These are phyloP conservation scores for Bostrychus sinensis DNA, from an alignment of 2,113 vertebrate genomes.

Conservation along the genomic window DNA sequence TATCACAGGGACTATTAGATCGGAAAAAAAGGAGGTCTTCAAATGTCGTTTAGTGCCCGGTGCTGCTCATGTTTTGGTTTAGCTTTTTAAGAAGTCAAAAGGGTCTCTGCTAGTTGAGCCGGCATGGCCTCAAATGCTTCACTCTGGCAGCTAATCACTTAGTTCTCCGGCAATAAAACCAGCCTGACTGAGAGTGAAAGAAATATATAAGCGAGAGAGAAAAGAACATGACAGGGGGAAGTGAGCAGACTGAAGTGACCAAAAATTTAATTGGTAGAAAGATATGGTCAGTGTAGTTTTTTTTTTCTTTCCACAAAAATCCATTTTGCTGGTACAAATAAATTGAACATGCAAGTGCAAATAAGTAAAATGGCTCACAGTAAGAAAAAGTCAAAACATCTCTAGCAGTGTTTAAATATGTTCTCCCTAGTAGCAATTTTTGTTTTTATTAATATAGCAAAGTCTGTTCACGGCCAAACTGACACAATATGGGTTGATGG, in stretches of 20 bases:
- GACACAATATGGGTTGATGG: too few relatives aligned
- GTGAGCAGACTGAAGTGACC: not conserved
- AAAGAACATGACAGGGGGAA: constrained; percentile 10
- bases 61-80: constrained; percentile 45
- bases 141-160: constrained; percentile 63
- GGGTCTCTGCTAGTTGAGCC: constrained; percentile 50
- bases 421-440: too few relatives aligned
- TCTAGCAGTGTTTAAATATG: not conserved
- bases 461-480: too few relatives aligned
- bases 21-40: constrained; percentile 39
- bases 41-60: constrained; percentile 43
- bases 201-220: constrained; percentile 12
- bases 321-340: not conserved
- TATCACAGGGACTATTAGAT: constrained; percentile 63
- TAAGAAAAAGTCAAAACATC: not conserved
- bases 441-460: too few relatives aligned
- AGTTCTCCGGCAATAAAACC: constrained; percentile 45
- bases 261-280: not conserved
- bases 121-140: constrained; percentile 50
- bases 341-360: not conserved
- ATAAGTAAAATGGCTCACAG: not conserved
- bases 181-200: constrained; percentile 27
- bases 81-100: constrained; percentile 44
- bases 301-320: not conserved
- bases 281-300: not conserved